Percentiles rank a stretch among this genome's conserved stretches.
These are phyloP conservation scores for Tichodroma muraria DNA, from an alignment of 2,113 vertebrate species.

Conservation along the genomic window DNA sequence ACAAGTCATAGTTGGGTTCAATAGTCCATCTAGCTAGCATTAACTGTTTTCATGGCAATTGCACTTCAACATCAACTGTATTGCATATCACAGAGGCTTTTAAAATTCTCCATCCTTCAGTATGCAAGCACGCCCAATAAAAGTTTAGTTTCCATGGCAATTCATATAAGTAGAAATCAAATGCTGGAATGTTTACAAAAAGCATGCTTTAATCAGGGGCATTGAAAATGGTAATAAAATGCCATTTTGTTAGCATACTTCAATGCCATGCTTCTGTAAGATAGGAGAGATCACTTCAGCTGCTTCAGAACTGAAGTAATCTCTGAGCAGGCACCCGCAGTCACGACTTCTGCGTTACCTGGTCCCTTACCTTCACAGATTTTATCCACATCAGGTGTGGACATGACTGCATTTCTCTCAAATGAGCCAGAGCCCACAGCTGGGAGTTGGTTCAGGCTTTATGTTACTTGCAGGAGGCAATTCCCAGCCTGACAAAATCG, in stretches of 20 bases:
- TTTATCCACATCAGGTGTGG: not conserved
- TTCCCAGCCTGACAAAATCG: not conserved
- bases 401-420: not conserved
- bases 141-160: slow-evolving; percentile 54
- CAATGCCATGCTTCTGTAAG: not conserved
- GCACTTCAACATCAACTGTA: not conserved
- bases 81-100: not conserved
- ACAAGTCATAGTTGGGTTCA: not conserved
- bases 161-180: slow-evolving; percentile 30
- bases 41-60: not conserved
- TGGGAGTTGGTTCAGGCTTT: not conserved
- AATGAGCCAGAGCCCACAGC: not conserved
- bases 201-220: not conserved
- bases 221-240: not conserved
- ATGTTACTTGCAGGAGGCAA: not conserved
- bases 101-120: not conserved
- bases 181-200: slow-evolving; percentile 13
- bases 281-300: not conserved
- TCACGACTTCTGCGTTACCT: not conserved
- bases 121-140: not conserved
- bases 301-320: not conserved
- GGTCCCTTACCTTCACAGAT: not conserved
- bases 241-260: not conserved
- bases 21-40: not conserved
- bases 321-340: not conserved